These are phyloP conservation scores for Ictidomys tridecemlineatus DNA, from an alignment of 2,113 vertebrate genomes.

Conservation along the genomic window DNA sequence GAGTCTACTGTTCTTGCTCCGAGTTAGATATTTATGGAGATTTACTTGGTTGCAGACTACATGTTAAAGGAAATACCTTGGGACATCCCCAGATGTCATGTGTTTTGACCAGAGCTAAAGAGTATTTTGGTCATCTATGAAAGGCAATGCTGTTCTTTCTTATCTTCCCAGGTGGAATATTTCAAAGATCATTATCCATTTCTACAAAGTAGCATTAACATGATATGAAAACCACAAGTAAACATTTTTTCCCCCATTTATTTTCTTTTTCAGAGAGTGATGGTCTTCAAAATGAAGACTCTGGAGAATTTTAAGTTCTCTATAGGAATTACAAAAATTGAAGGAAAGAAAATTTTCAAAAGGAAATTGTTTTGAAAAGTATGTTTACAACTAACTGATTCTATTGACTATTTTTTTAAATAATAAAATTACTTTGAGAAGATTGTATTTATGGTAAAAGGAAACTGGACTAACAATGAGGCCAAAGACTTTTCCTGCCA, in stretches of 20 bases:
- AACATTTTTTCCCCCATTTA: slow-evolving; percentile 68
- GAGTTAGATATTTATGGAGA: background rate
- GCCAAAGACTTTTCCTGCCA: slow-evolving; percentile 99
- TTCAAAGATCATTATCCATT: background rate
- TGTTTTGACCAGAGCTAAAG: background rate
- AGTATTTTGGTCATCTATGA: background rate
- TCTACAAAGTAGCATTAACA: slow-evolving; percentile 21
- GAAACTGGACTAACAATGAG: slow-evolving; percentile 94
- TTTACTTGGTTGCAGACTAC: background rate
- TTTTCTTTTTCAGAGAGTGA: slow-evolving; percentile 85
- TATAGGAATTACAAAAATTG: slow-evolving; percentile 81
- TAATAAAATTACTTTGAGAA: slow-evolving; percentile 81
- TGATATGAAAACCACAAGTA: slow-evolving; percentile 57
- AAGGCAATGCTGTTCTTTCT: background rate
- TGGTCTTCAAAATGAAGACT: slow-evolving; percentile 83
- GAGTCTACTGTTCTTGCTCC: background rate
- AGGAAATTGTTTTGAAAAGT: slow-evolving; percentile 82
- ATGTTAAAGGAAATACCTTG: background rate
- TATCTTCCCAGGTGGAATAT: background rate
- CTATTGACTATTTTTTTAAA: slow-evolving; percentile 65
- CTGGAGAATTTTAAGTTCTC: slow-evolving; percentile 77
- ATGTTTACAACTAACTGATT: slow-evolving; percentile 86
- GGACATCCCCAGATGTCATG: background rate
- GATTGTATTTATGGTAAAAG: slow-evolving; percentile 89
- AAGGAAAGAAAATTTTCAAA: slow-evolving; percentile 82